These are phyloP conservation scores for Drosophila kambysellisi DNA, from an alignment of 2,888 invertebrate species.

Conservation along the genomic window DNA sequence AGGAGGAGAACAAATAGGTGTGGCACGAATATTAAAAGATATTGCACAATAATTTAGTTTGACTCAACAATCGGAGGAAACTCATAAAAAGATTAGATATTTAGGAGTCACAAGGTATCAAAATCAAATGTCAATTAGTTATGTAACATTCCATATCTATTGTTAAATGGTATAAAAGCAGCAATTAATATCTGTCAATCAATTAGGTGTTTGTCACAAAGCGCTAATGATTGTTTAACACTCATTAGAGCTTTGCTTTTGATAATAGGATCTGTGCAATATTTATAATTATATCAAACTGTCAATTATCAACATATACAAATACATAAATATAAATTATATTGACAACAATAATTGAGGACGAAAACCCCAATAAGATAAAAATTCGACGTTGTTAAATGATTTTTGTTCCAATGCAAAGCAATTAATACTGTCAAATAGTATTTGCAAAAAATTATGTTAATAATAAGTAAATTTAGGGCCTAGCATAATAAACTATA, in stretches of 20 bases:
- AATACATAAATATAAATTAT: background rate
- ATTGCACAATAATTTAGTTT: background rate
- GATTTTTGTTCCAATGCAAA: background rate
- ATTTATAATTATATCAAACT: background rate
- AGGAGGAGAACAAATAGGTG: conserved; percentile 8
- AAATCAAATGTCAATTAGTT: background rate
- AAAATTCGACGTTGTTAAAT: background rate
- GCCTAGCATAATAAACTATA: background rate
- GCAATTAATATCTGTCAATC: conserved; percentile 15
- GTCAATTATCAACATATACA: background rate
- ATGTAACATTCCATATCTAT: too few species aligned
- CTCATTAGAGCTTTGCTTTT: conserved; percentile 11
- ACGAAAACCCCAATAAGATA: background rate
- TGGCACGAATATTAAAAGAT: conserved; percentile 1
- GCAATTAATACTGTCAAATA: background rate
- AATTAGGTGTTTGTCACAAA: conserved; percentile 15
- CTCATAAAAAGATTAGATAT: background rate
- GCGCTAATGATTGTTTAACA: conserved; percentile 19
- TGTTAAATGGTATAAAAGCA: background rate
- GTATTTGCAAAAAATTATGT: too few species aligned
- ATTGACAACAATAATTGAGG: background rate
- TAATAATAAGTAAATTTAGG: background rate
- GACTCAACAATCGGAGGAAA: background rate
- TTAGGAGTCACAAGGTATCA: background rate
- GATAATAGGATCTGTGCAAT: background rate